phyloP scores from a whole-genome alignment of 2,888 invertebrate genomes.

The Cantharis flavilabris region DNA sequence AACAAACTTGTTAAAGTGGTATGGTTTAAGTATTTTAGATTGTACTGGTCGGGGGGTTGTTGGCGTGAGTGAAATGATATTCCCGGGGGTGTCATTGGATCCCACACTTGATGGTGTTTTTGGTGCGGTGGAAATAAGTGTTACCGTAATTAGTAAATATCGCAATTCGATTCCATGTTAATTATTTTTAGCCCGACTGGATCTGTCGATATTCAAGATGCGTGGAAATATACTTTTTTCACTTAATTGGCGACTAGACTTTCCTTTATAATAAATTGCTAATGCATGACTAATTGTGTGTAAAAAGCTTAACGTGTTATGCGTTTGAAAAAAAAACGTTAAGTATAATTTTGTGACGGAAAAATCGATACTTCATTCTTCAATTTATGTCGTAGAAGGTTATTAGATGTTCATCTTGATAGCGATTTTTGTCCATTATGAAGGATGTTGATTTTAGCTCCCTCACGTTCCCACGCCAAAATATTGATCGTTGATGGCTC shows the following conservation, averaged over 20 bases:
- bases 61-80: conserved; percentile 20
- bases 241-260: neutral
- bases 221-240: neutral
- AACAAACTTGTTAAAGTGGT: conserved; percentile 1
- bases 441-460: conserved; percentile 28
- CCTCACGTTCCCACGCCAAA: conserved; percentile 42
- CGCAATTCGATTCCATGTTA: neutral
- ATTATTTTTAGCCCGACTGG: neutral
- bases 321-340: neutral
- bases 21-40: conserved; percentile 9
- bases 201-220: neutral
- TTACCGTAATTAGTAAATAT: neutral
- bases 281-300: neutral
- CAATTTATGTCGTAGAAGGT: neutral
- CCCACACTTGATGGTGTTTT: conserved; percentile 7
- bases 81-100: conserved; percentile 19
- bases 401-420: conserved; percentile 17
- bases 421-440: conserved; percentile 14
- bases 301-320: neutral
- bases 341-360: neutral
- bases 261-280: neutral
- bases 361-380: conserved; percentile 3
- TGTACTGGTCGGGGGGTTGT: conserved; percentile 1
- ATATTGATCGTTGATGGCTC: conserved; percentile 52
- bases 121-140: neutral